These are phyloP conservation scores for Bradypodion pumilum DNA, from an alignment of 2,797 vertebrate species.

Conservation along the genomic window DNA sequence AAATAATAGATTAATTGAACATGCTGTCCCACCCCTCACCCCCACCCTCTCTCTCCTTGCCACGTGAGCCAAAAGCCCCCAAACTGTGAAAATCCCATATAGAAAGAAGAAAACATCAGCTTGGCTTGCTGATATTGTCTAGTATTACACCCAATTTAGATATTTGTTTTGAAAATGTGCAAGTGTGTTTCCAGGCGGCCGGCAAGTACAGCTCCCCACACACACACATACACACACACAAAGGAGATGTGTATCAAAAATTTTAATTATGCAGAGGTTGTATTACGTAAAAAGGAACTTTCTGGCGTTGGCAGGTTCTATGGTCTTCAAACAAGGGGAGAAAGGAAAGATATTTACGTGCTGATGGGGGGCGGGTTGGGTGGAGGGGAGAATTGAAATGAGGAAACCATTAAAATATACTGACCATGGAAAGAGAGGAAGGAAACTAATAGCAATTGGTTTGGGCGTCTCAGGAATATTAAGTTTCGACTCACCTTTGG, in stretches of 20 bases:
- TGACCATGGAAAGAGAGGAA: no score
- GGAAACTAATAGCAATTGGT: no score
- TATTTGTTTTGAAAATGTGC: no score
- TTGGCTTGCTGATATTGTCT: no score
- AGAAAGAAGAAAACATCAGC: slow-evolving; percentile 58
- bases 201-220: not conserved
- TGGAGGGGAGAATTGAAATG: no score
- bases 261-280: not conserved
- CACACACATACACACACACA: not conserved
- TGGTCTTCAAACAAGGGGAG: no score
- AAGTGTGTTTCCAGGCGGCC: not conserved
- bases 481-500: no score
- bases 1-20: slow-evolving; percentile 81
- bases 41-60: slow-evolving; percentile 34
- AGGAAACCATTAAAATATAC: not conserved
- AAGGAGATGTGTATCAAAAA: no score
- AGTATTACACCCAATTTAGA: no score
- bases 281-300: not conserved
- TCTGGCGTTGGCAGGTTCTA: not conserved
- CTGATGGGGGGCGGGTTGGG: no score
- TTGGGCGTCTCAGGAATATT: no score
- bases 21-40: slow-evolving; percentile 3
- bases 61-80: slow-evolving; percentile 70
- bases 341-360: no score
- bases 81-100: slow-evolving; percentile 64